These are phyloP conservation scores for Candoia aspera DNA, from an alignment of 2,113 vertebrate genomes.

Conservation along the genomic window DNA sequence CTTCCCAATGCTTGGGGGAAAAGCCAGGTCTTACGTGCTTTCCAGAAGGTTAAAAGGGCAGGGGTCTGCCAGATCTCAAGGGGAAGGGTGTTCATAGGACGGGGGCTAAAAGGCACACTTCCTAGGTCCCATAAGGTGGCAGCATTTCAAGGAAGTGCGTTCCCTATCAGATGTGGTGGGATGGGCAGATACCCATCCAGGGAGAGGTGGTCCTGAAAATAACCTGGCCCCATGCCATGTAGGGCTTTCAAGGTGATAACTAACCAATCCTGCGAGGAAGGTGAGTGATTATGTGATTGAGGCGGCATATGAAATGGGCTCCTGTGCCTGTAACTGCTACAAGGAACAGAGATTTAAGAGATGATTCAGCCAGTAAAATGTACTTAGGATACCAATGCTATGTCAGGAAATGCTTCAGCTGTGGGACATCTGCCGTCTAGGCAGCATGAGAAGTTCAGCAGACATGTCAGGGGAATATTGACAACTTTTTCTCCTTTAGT, in stretches of 20 bases:
- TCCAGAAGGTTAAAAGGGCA: neutral
- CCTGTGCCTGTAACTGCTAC: neutral
- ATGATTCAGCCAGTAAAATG: neutral
- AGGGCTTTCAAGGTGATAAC: neutral
- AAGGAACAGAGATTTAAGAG: neutral
- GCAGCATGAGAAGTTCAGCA: neutral
- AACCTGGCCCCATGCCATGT: neutral
- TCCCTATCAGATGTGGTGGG: neutral
- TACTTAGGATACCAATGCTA: neutral
- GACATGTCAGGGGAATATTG: neutral
- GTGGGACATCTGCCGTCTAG: neutral
- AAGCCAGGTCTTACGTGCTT: neutral
- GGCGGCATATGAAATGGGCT: neutral
- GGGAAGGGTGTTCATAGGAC: neutral
- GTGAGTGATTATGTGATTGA: neutral
- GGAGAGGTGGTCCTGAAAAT: neutral
- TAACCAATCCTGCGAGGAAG: neutral
- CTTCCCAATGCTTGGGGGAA: neutral
- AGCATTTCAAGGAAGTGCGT: neutral
- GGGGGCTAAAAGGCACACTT: neutral
- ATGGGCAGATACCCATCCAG: neutral
- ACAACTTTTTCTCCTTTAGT: slow-evolving; percentile 20
- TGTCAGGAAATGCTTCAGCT: neutral
- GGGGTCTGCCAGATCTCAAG: neutral
- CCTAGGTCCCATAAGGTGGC: too few relatives aligned